phyloP scores from a whole-genome alignment of 2,113 vertebrate genomes.

The Grammomys dolichurus region DNA sequence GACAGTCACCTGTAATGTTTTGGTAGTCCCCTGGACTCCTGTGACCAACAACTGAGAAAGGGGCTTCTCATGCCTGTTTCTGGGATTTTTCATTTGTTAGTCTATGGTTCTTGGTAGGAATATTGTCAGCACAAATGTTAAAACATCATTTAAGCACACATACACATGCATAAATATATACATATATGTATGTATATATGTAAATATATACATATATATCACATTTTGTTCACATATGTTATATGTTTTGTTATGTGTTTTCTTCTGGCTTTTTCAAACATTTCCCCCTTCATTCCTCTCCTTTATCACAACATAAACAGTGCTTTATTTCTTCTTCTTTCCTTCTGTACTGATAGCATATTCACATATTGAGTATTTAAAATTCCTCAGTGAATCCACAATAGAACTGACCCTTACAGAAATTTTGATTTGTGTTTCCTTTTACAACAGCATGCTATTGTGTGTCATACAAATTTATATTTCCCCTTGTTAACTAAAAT shows the following conservation, averaged over 20 bases:
- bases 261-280: not conserved
- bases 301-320: conserved; percentile 44
- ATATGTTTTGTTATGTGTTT: not conserved
- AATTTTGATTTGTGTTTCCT: conserved; percentile 36
- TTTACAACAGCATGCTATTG: conserved; percentile 24
- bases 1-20: not conserved
- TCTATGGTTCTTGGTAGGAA: not conserved
- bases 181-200: too few relatives aligned
- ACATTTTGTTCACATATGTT: not conserved
- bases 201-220: too few relatives aligned
- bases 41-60: not conserved
- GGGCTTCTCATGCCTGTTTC: not conserved
- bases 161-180: too few relatives aligned
- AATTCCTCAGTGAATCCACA: conserved; percentile 11
- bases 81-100: not conserved
- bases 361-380: not conserved
- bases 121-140: not conserved
- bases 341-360: not conserved
- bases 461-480: conserved; percentile 20
- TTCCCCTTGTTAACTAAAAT: too few relatives aligned
- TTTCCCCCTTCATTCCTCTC: not conserved
- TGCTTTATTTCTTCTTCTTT: not conserved
- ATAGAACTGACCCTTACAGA: not conserved
- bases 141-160: not conserved
- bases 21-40: not conserved